Conservation (phyloP, 2,888 invertebrate species). For the Tinea semifulvella region DNA sequence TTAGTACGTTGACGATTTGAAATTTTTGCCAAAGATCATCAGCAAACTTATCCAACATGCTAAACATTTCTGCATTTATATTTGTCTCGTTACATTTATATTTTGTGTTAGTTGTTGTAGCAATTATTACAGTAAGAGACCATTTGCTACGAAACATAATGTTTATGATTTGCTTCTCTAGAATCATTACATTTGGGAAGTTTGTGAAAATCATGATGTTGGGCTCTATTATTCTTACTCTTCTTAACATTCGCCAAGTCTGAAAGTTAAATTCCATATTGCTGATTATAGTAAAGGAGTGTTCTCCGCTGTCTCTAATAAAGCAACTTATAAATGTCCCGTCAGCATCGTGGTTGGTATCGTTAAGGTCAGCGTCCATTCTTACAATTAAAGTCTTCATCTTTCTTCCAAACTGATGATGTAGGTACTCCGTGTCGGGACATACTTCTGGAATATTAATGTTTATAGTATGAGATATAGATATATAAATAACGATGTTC, state of each 20-base stretch:
- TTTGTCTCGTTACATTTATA: constrained; percentile 25
- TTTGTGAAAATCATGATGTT: constrained; percentile 25
- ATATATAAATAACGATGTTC: too few relatives aligned
- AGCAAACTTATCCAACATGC: constrained; percentile 25
- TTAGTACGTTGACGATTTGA: constrained; percentile 23
- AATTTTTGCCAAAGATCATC: constrained; percentile 32
- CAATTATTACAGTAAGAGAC: constrained; percentile 27
- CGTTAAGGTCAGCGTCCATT: neutral
- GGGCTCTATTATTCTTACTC: constrained; percentile 12
- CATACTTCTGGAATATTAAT: constrained; percentile 5
- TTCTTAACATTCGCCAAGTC: neutral
- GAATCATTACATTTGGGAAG: constrained; percentile 21
- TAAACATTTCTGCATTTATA: constrained; percentile 7
- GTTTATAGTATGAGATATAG: neutral
- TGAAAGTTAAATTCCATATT: constrained; percentile 1
- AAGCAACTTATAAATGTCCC: neutral
- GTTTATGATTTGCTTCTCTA: constrained; percentile 19
- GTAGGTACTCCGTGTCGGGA: neutral
- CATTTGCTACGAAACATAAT: constrained; percentile 16
- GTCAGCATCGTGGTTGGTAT: neutral
- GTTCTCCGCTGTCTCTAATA: neutral
- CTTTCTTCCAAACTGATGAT: constrained; percentile 1
- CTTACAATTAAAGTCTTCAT: neutral
- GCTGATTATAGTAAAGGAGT: neutral
- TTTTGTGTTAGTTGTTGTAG: constrained; percentile 22